A percentile compares a stretch with the other conserved stretches of the same genome.
phyloP scores from a whole-genome alignment of 2,888 invertebrate genomes.

The Parnassius apollo region DNA sequence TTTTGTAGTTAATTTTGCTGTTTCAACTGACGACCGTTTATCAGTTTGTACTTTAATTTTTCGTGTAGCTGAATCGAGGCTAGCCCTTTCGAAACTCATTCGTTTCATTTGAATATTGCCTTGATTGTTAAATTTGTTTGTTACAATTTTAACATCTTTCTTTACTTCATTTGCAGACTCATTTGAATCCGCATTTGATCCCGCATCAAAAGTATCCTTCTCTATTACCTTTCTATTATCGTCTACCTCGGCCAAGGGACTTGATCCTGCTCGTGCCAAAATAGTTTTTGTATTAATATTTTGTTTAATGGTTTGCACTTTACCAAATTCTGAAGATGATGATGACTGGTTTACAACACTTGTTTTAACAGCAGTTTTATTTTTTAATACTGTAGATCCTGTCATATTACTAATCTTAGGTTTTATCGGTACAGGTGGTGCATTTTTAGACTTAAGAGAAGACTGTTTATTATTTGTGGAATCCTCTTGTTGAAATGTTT shows the following conservation, averaged over 20 bases:
- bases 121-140: slow-evolving; percentile 45
- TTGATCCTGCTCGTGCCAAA: slow-evolving; percentile 51
- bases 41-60: slow-evolving; percentile 54
- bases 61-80: slow-evolving; percentile 70
- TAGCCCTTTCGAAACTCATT: slow-evolving; percentile 72
- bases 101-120: slow-evolving; percentile 71
- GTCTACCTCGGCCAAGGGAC: slow-evolving; percentile 35
- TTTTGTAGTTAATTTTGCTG: slow-evolving; percentile 59
- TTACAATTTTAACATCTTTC: slow-evolving; percentile 36
- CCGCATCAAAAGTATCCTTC: slow-evolving; percentile 28
- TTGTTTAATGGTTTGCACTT: slow-evolving; percentile 55
- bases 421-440: slow-evolving; percentile 85
- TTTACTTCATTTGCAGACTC: slow-evolving; percentile 31
- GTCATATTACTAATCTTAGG: slow-evolving; percentile 70
- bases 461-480: slow-evolving; percentile 36
- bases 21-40: slow-evolving; percentile 53
- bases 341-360: slow-evolving; percentile 45
- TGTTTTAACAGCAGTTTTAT: slow-evolving; percentile 40
- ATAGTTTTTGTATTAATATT: slow-evolving; percentile 50
- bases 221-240: slow-evolving; percentile 36
- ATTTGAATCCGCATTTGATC: slow-evolving; percentile 31
- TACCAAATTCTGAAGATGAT: slow-evolving; percentile 54
- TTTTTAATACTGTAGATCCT: slow-evolving; percentile 39
- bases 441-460: slow-evolving; percentile 70
- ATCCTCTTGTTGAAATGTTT: slow-evolving; percentile 36